Conservation (phyloP, 2,888 invertebrate genomes). For the Mythimna lalbum region DNA sequence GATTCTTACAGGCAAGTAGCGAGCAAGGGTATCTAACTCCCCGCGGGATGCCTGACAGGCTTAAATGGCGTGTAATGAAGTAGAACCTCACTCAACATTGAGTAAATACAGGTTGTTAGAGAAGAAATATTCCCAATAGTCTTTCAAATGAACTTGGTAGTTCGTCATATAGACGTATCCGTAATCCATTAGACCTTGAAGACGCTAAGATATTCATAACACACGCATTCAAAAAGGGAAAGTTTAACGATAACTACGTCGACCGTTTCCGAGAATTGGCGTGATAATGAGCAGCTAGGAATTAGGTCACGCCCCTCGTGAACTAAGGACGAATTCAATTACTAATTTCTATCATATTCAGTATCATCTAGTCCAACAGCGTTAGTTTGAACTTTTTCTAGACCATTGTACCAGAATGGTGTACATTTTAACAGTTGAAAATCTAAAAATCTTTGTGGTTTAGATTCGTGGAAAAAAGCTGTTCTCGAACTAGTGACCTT, state of each 20-base stretch:
- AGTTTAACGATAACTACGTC: constrained; percentile 43
- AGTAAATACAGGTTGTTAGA: background rate
- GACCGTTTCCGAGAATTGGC: constrained; percentile 53
- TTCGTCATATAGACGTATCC: constrained; percentile 7
- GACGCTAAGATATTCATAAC: constrained; percentile 42
- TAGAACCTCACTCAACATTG: background rate
- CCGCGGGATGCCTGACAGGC: background rate
- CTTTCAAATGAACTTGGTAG: constrained; percentile 15
- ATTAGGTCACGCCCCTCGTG: constrained; percentile 57
- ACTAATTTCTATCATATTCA: constrained; percentile 51
- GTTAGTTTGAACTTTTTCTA: constrained; percentile 61
- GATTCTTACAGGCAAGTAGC: too few species aligned
- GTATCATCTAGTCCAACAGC: constrained; percentile 36
- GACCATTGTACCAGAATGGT: constrained; percentile 40
- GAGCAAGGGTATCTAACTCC: background rate
- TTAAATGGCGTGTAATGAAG: background rate
- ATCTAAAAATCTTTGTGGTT: constrained; percentile 15
- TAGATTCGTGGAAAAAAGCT: constrained; percentile 4
- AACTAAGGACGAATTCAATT: constrained; percentile 57
- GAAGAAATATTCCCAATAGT: background rate
- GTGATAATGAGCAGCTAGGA: constrained; percentile 56
- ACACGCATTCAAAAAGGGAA: constrained; percentile 51
- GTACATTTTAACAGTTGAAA: constrained; percentile 21
- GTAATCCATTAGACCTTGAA: constrained; percentile 26
- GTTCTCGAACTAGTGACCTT: constrained; percentile 20